Conservation (phyloP, 2,113 vertebrate species). For the Labeo catla region DNA sequence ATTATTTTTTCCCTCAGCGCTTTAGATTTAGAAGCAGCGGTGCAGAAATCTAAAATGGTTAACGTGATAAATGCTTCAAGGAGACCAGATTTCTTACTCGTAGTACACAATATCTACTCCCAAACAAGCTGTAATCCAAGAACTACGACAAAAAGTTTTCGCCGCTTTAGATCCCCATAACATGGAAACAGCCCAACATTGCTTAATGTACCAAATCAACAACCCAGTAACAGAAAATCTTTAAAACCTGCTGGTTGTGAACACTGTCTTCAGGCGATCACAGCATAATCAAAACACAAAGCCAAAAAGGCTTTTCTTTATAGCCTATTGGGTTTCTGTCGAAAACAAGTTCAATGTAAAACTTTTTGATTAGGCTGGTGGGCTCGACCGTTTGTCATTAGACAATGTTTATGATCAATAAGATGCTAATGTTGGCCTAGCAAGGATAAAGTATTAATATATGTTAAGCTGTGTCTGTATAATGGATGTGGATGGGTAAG, state of each 20-base stretch:
- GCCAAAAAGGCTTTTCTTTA: neutral
- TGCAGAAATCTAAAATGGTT: neutral
- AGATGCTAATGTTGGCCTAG: neutral
- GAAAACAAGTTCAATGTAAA: neutral
- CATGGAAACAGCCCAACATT: neutral
- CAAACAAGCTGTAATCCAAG: neutral
- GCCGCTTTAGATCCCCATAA: neutral
- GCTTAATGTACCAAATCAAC: slow-evolving; percentile 17
- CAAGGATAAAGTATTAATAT: neutral
- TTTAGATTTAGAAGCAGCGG: neutral
- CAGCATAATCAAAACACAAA: neutral
- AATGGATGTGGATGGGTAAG: neutral
- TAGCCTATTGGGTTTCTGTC: neutral
- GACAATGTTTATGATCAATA: neutral
- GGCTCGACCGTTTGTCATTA: neutral
- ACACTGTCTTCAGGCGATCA: slow-evolving; percentile 23
- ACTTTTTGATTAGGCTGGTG: neutral
- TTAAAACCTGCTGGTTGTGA: slow-evolving; percentile 1
- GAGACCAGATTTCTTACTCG: neutral
- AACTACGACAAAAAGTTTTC: neutral
- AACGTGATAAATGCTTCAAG: neutral
- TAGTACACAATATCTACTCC: neutral
- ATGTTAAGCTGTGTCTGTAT: neutral
- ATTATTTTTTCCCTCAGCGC: neutral
- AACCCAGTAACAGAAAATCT: neutral